Conservation (phyloP, 1,140 invertebrate species). For the Idris sp. region DNA sequence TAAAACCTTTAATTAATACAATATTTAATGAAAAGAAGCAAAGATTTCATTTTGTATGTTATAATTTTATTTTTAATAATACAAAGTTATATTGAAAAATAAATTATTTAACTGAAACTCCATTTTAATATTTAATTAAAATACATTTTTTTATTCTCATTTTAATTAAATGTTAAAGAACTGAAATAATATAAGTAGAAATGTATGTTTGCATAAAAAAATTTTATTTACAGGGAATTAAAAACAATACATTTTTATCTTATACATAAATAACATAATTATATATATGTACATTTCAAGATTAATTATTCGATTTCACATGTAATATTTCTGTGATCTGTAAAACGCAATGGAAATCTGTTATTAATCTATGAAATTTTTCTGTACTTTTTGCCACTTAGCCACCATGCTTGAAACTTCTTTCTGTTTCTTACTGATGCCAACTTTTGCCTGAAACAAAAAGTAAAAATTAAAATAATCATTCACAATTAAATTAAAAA, state of each 20-base stretch:
- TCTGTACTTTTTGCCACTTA: conserved; percentile 86
- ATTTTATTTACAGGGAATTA: conserved; percentile 37
- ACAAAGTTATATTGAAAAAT: too few species aligned
- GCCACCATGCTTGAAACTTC: conserved; percentile 85
- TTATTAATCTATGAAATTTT: conserved; percentile 75
- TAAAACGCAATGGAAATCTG: conserved; percentile 8
- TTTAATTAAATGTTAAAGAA: too few species aligned
- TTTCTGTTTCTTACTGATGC: conserved; percentile 84
- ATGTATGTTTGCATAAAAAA: conserved; percentile 8
- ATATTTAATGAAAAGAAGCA: too few species aligned
- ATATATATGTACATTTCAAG: conserved; percentile 7
- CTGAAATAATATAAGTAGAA: too few species aligned
- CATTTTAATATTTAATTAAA: too few species aligned
- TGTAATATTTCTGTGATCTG: not conserved
- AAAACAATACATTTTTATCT: conserved; percentile 29
- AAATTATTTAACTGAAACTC: too few species aligned
- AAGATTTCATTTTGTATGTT: too few species aligned
- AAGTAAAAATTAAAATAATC: conserved; percentile 12
- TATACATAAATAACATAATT: conserved; percentile 27
- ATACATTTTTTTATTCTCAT: too few species aligned
- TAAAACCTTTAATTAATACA: too few species aligned
- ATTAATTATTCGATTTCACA: conserved; percentile 5
- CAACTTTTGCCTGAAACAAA: conserved; percentile 79
- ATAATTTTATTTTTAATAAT: too few species aligned
- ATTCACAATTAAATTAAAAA: too few species aligned